Evolutionary conservation across 2,113 vertebrate genomes (phyloP).

Genomic region (Globicephala melas): DNA sequence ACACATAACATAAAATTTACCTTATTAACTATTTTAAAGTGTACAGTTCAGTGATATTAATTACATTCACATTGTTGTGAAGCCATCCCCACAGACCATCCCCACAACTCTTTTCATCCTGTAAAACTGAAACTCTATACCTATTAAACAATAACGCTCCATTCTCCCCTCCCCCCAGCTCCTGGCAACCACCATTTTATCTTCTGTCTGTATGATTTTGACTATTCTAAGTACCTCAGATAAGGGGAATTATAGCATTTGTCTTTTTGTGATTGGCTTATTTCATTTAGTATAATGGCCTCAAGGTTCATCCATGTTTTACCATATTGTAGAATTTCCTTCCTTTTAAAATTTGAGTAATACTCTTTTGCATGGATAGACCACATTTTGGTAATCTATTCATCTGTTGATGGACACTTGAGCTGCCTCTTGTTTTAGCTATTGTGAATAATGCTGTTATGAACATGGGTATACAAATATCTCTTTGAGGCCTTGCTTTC

Average conservation of each 20-base stretch:
- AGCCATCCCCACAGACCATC: not conserved
- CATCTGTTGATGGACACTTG: not conserved
- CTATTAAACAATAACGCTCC: not conserved
- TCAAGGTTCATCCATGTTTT: not conserved
- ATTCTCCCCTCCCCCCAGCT: not conserved
- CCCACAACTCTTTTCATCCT: not conserved
- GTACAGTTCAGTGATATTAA: not conserved
- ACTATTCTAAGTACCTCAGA: not conserved
- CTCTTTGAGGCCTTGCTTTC: not conserved
- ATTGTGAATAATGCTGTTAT: not conserved
- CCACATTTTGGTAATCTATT: not conserved
- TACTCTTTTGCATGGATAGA: not conserved
- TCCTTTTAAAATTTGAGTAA: not conserved
- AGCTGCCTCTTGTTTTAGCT: not conserved
- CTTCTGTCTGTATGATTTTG: not conserved
- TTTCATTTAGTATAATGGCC: not conserved
- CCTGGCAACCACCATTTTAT: not conserved
- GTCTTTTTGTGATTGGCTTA: not conserved
- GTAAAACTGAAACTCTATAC: not conserved
- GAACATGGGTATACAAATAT: not conserved
- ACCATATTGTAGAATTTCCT: not conserved
- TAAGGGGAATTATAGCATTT: not conserved
- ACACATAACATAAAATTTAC: not conserved
- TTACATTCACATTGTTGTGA: not conserved
- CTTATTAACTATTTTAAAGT: not conserved